phyloP scores from a whole-genome alignment of 2,888 invertebrate species.

The Tipula lateralis region DNA sequence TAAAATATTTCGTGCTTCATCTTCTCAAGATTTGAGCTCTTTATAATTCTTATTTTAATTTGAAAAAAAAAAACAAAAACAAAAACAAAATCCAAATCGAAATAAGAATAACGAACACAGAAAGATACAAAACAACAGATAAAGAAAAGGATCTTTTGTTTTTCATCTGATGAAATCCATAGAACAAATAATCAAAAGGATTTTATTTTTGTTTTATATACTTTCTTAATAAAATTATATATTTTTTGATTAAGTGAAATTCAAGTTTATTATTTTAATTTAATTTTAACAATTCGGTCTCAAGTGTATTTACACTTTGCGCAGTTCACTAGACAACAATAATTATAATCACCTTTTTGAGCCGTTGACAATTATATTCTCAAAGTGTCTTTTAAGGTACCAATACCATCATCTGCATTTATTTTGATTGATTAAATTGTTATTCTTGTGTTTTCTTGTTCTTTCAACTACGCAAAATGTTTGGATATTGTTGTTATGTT shows the following conservation, averaged over 20 bases:
- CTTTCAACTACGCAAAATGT: background rate
- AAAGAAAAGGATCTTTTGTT: background rate
- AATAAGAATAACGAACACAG: background rate
- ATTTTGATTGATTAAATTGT: background rate
- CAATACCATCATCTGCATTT: background rate
- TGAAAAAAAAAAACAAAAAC: background rate
- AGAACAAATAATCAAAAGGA: background rate
- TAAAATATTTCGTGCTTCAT: background rate
- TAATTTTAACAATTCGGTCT: background rate
- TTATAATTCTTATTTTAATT: background rate
- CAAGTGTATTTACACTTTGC: background rate
- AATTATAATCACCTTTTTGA: too few relatives aligned
- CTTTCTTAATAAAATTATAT: background rate
- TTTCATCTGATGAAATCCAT: background rate
- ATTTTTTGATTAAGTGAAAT: background rate
- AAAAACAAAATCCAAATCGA: background rate
- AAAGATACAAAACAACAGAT: background rate
- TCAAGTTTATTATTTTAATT: background rate
- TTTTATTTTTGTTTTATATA: background rate
- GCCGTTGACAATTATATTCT: too few relatives aligned
- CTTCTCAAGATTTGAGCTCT: background rate
- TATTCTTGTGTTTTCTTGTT: background rate
- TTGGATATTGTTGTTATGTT: background rate
- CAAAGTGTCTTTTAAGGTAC: background rate
- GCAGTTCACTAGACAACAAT: background rate